Base-by-base conservation (phyloP, 2,113 vertebrate genomes). In the Grus americana region DNA sequence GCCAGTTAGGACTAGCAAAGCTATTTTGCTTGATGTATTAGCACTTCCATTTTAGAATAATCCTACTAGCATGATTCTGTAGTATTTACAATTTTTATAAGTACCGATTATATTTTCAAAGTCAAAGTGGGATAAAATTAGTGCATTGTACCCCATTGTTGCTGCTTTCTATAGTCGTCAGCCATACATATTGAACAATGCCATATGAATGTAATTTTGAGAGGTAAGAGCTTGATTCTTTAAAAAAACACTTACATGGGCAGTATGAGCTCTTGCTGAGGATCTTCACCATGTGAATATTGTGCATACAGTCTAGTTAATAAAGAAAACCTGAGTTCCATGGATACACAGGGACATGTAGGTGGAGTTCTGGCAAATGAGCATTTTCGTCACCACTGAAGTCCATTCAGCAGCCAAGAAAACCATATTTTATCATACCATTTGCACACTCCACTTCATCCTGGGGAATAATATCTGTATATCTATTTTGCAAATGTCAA, bases 91-190 rank as follows among this genome's bases (percentile, higher is more conserved):
- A 97, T 98, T 98, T 98, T 97, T 97, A 54, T 97, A 98, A 97
- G 96, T 96, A 97, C 97, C 5, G 65, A 98, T 98, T 98, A 98
- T 97, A 98, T 97, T 98, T 98, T 98, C 97, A 95, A 97, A 98
- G 97, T 97, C 97, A 97, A 97, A 98, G 97, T 97, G 96, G 97
- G 95, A 98, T 98, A 98, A 98, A 98, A 98, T 98, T 97, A 98
- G 97, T 93, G 95, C 97, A 98, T 97, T 98, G 96, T 97, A 97
- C 88, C 93, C 91, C 3, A 26, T 96, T 92, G 97, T 96, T 96
- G 94, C 84, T 9, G 96, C 98, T 98, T 97, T 98, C 97, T 96
- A 92, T 92, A 97, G 83, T 96, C 98, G 97, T 96, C 96, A 93
- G 93, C 92, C 95, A 95, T 98, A 97, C 96, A 90, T 97, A 96